Base-by-base conservation (phyloP, 1,140 invertebrate genomes). In the Drosophila ohnishii region DNA sequence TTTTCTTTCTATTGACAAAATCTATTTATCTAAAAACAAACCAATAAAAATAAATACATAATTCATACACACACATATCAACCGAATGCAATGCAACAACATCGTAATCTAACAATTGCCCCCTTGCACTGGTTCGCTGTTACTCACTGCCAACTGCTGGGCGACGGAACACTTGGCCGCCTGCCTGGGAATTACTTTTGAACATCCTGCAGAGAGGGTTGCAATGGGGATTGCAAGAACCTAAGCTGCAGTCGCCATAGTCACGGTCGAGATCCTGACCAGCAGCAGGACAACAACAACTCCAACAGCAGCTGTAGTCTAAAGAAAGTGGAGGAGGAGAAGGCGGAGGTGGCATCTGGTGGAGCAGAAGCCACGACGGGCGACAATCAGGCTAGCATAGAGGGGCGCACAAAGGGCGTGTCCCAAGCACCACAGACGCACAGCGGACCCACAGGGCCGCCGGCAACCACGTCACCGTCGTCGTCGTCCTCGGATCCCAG, bases 121-220 rank as follows among this genome's bases (percentile, higher is more conserved):
- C 45, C 57, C 34, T 69, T 89, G 84, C 59, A 71, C 50, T 53
- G 80, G 85, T 84, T 78, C 60, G 84, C 77, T 88, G 64, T 78
- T 75, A 88, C 84, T 88, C 84, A 88, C 84, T 88, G 84, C 80
- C 84, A 87, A 87, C 83, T 87, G 83, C 83, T 87, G 84, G 79
- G 70, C 85, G 57, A 80, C 69, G 71, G 72, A 88, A 84, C 85
- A 80, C 80, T 88, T 75, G 69, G 70, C 71, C 75, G 61, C 60
- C 78, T 28, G 51, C 72, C 55, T 66, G 67, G 42, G 37, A 19
- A 8, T 13, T 11, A 4, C 14, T 34, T 28, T 48, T 63, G 78
- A 28, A 73, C 58, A 13, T 35, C 44, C 44, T 44, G 51, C 39
- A 72, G 62, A 37, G 70, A 80, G 50, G 70, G 85, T 53, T 90